phyloP scores from a whole-genome alignment of 2,797 vertebrate genomes.

The Aplochiton taeniatus region DNA sequence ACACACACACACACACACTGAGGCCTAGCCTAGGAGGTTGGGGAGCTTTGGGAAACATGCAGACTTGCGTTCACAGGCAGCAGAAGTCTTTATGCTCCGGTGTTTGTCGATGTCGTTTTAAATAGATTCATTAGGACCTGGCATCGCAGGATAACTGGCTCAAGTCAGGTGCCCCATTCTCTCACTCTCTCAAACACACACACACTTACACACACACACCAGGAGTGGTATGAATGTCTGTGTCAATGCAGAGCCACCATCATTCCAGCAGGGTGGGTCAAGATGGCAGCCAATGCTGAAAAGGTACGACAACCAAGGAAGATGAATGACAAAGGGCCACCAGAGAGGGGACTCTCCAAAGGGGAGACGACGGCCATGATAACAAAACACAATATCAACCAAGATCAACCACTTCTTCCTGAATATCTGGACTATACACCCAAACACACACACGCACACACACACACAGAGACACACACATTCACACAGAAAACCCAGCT shows the following conservation, averaged over 20 bases:
- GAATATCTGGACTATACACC: no score
- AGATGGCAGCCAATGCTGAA: conserved; percentile 25
- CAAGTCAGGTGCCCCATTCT: background rate
- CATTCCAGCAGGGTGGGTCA: conserved; percentile 42
- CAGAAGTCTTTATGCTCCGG: conserved; percentile 52
- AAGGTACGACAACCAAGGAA: conserved; percentile 25
- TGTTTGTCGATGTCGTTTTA: conserved; percentile 69
- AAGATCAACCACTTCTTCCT: no score
- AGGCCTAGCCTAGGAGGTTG: conserved; percentile 37
- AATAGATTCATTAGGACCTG: conserved; percentile 65
- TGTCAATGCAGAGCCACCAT: conserved; percentile 48
- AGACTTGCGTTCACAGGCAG: conserved; percentile 47
- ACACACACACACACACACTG: conserved; percentile 21
- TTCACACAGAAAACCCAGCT: no score
- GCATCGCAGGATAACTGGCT: conserved; percentile 26
- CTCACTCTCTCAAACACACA: background rate
- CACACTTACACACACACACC: conserved; percentile 1
- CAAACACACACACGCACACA: no score
- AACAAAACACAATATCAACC: no score
- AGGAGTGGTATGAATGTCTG: conserved; percentile 35
- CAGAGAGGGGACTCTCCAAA: conserved; percentile 36
- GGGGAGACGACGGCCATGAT: background rate
- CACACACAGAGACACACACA: no score
- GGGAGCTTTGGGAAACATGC: conserved; percentile 67
- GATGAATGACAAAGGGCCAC: conserved; percentile 26